phyloP scores from a whole-genome alignment of 2,113 vertebrate species.

The Colinus virginianus region DNA sequence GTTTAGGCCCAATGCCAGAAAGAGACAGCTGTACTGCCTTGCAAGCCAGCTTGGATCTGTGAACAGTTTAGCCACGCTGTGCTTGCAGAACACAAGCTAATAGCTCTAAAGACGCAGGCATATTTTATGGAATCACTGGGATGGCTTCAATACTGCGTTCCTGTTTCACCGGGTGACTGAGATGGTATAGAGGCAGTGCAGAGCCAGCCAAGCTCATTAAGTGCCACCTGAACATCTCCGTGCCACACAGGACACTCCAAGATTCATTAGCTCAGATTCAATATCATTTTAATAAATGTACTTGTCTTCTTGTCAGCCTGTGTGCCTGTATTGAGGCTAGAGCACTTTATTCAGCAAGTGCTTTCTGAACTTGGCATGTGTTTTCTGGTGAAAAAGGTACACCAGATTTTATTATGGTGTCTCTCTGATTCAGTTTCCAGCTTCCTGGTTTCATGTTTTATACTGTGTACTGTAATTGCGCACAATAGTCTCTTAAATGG shows the following conservation, averaged over 20 bases:
- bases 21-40: constrained; percentile 20
- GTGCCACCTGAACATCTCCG: constrained; percentile 17
- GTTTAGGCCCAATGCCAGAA: not conserved
- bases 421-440: not conserved
- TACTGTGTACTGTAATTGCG: not conserved
- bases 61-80: not conserved
- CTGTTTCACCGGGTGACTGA: not conserved
- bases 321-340: not conserved
- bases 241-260: not conserved
- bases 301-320: not conserved
- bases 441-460: not conserved
- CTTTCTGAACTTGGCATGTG: not conserved
- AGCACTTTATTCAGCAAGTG: not conserved
- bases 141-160: not conserved
- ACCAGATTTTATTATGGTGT: not conserved
- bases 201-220: not conserved
- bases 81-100: not conserved
- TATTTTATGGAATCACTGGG: not conserved
- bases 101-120: not conserved
- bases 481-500: not conserved
- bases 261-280: constrained; percentile 4
- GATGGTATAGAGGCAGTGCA: not conserved
- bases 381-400: not conserved
- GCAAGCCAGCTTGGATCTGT: not conserved
- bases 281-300: not conserved